These are phyloP conservation scores for Chaetodon trifascialis DNA, from an alignment of 2,113 vertebrate species.

Conservation along the genomic window DNA sequence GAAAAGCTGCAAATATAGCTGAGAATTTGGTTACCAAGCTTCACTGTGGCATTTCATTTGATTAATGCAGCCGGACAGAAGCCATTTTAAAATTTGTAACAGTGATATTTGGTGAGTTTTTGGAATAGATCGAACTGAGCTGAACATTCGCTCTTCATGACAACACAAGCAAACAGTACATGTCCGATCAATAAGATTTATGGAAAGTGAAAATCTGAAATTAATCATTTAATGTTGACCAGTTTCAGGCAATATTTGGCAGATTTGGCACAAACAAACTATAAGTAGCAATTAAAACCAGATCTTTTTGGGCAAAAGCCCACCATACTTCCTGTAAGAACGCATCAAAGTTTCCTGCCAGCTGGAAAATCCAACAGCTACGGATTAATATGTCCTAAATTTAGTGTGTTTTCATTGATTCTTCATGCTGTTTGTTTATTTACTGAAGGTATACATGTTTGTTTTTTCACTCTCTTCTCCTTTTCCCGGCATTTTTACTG, in stretches of 20 bases:
- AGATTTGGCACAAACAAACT: too few species aligned
- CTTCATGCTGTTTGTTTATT: background rate
- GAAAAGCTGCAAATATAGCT: background rate
- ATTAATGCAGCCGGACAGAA: background rate
- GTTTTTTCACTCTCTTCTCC: background rate
- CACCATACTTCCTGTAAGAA: background rate
- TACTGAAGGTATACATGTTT: background rate
- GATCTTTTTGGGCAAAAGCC: background rate
- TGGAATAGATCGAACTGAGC: background rate
- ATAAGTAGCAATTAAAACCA: background rate
- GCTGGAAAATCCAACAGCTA: background rate
- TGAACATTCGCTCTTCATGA: background rate
- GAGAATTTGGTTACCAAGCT: background rate
- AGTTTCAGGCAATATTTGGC: background rate
- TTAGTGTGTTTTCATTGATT: background rate
- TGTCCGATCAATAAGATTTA: background rate
- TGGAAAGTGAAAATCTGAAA: background rate
- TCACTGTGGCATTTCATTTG: background rate
- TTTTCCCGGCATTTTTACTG: background rate
- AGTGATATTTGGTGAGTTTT: background rate
- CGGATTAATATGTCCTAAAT: background rate
- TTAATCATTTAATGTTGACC: background rate
- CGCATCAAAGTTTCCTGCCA: background rate
- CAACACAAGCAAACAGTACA: background rate
- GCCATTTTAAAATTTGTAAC: background rate